Base-by-base conservation (phyloP, 2,888 invertebrate species). In the Psococerastis gibbosa region DNA sequence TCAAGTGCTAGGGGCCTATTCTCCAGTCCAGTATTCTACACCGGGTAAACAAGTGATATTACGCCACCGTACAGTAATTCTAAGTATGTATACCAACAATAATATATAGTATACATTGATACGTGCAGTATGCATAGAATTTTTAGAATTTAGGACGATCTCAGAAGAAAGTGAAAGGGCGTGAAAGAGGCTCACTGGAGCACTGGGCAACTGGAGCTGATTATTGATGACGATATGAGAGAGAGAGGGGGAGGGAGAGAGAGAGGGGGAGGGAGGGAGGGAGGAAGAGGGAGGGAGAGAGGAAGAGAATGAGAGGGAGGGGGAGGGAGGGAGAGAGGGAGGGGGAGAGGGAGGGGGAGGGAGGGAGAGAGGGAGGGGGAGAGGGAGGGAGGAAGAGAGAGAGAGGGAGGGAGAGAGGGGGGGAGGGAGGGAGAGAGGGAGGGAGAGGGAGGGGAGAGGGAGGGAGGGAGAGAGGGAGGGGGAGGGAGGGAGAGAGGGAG, bases 381-480 rank as follows among this genome's bases (percentile, higher is more conserved):
- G 44, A 44, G 41, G 44, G 27, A 32, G 32, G 32, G 22, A 32
- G 31, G 43, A 18, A 20, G 16, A 13, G 35, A 9, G 27, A 18
- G 17, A 13, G 32, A 43, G 35, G 43, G 22, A 32, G 23, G 43
- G 27, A 17, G 22, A 16, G 43, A 18, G 17, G 32, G 15, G 32
- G 17, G 32, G 18, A 3, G 31, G 16, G 18, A 16, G 13, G 18
- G 18, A 33, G 42, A 13, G 18, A 16, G 43, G 8, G 32, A 43
- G 18, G 16, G 32, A 27, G 18, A 20, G 17, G 18, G 32, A 22
- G n/a, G n/a, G 18, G 35, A 31, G 42, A 32, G 20, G n/a, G 43
- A 43, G 18, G n/a, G n/a, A n/a, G 16, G 6, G 34, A 18, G 16
- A 2, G 8, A 34, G 9, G 6, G 20, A 9, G 9, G 34, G 9